Conservation (phyloP, 2,113 vertebrate genomes). For the Rutilus rutilus region DNA sequence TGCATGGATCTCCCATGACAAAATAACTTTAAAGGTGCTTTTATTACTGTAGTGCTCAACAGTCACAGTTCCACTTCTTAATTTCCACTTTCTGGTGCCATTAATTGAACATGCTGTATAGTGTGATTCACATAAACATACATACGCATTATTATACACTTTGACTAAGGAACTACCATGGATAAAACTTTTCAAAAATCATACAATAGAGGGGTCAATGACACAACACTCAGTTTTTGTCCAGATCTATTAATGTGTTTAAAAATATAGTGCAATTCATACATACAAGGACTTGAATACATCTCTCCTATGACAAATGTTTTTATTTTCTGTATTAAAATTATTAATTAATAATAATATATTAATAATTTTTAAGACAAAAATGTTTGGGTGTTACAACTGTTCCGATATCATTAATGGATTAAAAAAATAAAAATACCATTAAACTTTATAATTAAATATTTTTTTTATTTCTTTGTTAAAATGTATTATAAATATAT, state of each 20-base stretch:
- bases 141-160: background rate
- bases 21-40: background rate
- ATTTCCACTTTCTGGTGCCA: background rate
- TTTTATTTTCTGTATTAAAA: too few relatives aligned
- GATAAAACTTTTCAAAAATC: background rate
- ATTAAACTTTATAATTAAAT: too few relatives aligned
- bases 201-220: background rate
- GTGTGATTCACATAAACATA: background rate
- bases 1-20: background rate
- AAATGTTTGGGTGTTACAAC: too few relatives aligned
- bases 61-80: background rate
- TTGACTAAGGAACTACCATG: background rate
- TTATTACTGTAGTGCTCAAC: background rate
- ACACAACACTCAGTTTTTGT: background rate
- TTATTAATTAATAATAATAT: too few relatives aligned
- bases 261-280: too few relatives aligned
- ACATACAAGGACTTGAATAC: too few relatives aligned
- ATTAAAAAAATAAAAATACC: too few relatives aligned
- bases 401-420: too few relatives aligned
- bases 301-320: too few relatives aligned
- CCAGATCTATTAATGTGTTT: background rate
- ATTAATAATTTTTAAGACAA: too few relatives aligned
- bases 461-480: too few relatives aligned
- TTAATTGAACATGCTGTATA: background rate
- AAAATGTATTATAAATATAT: too few relatives aligned